Conservation (phyloP, 2,113 vertebrate species). For the Pygoscelis adeliae region DNA sequence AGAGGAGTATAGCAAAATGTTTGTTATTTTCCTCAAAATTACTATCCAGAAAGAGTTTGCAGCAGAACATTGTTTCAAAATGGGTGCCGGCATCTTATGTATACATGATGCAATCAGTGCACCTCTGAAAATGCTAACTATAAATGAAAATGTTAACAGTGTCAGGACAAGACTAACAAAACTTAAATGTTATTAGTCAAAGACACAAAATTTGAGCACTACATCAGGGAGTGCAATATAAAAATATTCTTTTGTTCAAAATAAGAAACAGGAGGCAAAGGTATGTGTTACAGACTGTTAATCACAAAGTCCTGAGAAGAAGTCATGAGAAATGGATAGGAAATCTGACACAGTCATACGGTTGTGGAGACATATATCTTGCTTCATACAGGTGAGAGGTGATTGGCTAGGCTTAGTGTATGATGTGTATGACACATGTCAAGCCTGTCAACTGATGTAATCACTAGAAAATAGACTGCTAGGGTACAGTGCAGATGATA, state of each 20-base stretch:
- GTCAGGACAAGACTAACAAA: background rate
- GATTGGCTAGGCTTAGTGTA: background rate
- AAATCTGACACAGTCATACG: background rate
- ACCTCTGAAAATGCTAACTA: background rate
- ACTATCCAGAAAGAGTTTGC: background rate
- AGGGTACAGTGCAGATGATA: background rate
- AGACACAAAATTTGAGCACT: background rate
- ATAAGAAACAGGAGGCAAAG: background rate
- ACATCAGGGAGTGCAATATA: background rate
- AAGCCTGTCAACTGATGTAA: background rate
- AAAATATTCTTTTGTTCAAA: background rate
- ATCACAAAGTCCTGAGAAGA: background rate
- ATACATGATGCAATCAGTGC: background rate
- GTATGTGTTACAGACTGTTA: rapidly evolving
- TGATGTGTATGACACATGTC: too few relatives aligned
- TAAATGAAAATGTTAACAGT: background rate
- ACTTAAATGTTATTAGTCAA: background rate
- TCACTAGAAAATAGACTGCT: background rate
- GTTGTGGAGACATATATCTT: background rate
- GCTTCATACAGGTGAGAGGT: background rate
- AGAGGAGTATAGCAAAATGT: background rate
- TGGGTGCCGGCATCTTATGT: background rate
- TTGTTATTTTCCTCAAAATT: background rate
- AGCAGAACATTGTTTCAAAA: background rate
- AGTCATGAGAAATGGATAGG: background rate